phyloP scores from a whole-genome alignment of 2,888 invertebrate species.

The Antheraea assamensis region DNA sequence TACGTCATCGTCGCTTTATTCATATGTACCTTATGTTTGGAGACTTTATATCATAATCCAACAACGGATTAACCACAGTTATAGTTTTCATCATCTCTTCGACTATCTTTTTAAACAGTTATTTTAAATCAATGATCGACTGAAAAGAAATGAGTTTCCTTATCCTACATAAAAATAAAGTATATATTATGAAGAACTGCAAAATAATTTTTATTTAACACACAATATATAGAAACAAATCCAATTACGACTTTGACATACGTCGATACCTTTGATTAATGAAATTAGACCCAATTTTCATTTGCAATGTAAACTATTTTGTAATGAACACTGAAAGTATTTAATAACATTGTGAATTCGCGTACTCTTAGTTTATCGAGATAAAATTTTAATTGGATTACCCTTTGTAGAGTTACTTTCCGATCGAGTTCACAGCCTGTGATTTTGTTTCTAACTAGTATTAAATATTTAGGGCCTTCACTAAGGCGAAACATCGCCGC shows the following conservation, averaged over 20 bases:
- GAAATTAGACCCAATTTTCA: neutral
- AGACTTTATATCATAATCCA: no score
- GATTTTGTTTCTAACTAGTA: conserved; percentile 15
- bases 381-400: conserved; percentile 22
- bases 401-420: conserved; percentile 18
- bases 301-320: neutral
- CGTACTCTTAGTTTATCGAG: conserved; percentile 11
- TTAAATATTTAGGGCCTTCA: conserved; percentile 16
- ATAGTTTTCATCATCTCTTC: no score
- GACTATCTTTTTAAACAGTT: no score
- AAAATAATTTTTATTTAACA: neutral
- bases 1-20: no score
- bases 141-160: neutral
- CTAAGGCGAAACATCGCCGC: neutral
- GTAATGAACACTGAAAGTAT: conserved; percentile 1
- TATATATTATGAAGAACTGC: neutral
- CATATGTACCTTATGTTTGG: no score
- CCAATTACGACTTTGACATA: neutral
- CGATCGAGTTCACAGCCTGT: conserved; percentile 15
- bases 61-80: no score
- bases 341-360: neutral
- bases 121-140: no score
- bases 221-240: neutral
- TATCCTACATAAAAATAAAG: neutral
- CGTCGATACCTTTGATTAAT: neutral